phyloP scores from a whole-genome alignment of 2,113 vertebrate species.

The Atractosteus spatula region DNA sequence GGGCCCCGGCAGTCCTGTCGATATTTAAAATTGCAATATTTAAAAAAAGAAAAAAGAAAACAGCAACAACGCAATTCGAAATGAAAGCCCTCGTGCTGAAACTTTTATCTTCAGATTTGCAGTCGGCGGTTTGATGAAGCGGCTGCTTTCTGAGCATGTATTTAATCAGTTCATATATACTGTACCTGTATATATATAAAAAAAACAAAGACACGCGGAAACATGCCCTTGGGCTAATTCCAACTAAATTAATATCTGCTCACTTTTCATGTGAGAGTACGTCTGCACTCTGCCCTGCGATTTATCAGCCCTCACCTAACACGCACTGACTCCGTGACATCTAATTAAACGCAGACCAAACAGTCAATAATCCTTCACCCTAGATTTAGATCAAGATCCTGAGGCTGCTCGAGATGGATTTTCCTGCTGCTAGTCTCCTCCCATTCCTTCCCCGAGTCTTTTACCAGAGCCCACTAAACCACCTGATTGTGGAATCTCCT shows the following conservation, averaged over 20 bases:
- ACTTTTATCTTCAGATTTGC: slow-evolving; percentile 2
- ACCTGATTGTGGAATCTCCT: slow-evolving; percentile 32
- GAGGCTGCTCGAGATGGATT: neutral
- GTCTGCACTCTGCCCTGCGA: slow-evolving; percentile 2
- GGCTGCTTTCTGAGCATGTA: neutral
- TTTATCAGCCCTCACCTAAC: slow-evolving; percentile 25
- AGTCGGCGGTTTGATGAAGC: neutral
- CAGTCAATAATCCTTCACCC: slow-evolving; percentile 16
- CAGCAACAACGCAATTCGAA: no score
- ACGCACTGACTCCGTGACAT: slow-evolving; percentile 25
- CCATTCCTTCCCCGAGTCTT: neutral
- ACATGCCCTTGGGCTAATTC: neutral
- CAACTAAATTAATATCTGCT: neutral
- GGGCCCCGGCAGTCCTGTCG: neutral
- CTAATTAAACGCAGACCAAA: slow-evolving; percentile 33
- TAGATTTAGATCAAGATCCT: slow-evolving; percentile 4
- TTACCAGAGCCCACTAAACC: neutral
- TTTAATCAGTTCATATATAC: slow-evolving; percentile 14
- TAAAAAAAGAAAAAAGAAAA: neutral
- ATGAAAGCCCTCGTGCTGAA: no score
- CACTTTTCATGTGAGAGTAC: neutral
- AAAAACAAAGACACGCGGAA: neutral
- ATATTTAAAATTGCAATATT: neutral
- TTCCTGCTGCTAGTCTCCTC: neutral
- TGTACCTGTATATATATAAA: neutral